phyloP scores from a whole-genome alignment of 2,888 invertebrate genomes.

The Lithophane semibrunnea region DNA sequence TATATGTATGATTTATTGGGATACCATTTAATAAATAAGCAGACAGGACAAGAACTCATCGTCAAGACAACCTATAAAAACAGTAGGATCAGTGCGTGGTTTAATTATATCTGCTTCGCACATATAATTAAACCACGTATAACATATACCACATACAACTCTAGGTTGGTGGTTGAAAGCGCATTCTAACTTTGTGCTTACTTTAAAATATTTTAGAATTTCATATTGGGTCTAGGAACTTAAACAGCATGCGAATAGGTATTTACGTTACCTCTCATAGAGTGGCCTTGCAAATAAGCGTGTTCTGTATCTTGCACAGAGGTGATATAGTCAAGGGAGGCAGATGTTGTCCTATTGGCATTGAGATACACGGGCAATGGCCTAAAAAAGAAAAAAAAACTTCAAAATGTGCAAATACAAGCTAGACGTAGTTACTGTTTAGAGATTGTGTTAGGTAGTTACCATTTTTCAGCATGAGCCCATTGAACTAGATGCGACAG shows the following conservation, averaged over 20 bases:
- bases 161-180: not conserved
- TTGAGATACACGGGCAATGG: slow-evolving; percentile 24
- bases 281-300: slow-evolving; percentile 93
- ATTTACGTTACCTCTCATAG: slow-evolving; percentile 92
- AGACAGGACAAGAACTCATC: not conserved
- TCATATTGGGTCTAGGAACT: not conserved
- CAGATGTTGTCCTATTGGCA: slow-evolving; percentile 26
- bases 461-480: slow-evolving; percentile 94
- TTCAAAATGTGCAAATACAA: not conserved
- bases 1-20: not conserved
- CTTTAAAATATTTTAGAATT: not conserved
- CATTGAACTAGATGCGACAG: slow-evolving; percentile 94
- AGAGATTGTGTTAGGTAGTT: slow-evolving; percentile 23
- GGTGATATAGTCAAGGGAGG: slow-evolving; percentile 46
- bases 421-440: not conserved
- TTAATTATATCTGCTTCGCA: not conserved
- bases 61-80: not conserved
- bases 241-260: not conserved
- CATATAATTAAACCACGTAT: too few relatives aligned
- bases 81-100: not conserved
- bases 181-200: not conserved
- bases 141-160: not conserved
- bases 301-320: slow-evolving; percentile 88
- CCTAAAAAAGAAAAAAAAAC: slow-evolving; percentile 44
- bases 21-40: not conserved